Evolutionary conservation across 2,888 invertebrate genomes (phyloP).

Genomic region (Endotricha flammealis): DNA sequence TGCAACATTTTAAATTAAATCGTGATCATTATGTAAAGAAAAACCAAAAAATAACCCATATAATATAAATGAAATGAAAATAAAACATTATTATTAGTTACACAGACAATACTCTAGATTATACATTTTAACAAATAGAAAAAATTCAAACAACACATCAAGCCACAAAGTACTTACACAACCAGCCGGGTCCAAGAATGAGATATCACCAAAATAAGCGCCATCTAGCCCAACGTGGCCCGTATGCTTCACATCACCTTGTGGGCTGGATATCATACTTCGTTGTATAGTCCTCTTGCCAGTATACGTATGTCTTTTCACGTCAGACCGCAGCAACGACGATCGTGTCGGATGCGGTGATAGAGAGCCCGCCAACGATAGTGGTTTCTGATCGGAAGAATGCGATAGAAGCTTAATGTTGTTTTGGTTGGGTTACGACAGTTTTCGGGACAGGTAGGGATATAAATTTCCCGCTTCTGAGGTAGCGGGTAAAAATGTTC

Average conservation of each 20-base stretch:
- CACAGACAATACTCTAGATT: too few relatives aligned
- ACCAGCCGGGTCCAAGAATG: conserved; percentile 71
- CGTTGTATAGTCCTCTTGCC: conserved; percentile 85
- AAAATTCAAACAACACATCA: conserved; percentile 8
- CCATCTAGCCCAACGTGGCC: conserved; percentile 97
- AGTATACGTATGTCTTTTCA: conserved; percentile 67
- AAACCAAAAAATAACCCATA: too few relatives aligned
- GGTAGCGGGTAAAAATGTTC: too few relatives aligned
- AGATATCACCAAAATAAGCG: conserved; percentile 96
- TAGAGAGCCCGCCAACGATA: conserved; percentile 35
- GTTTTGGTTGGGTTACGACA: too few relatives aligned
- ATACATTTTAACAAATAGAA: neutral
- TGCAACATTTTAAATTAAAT: too few relatives aligned
- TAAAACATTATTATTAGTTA: too few relatives aligned
- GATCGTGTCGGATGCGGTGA: conserved; percentile 53
- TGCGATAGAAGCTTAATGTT: conserved; percentile 31
- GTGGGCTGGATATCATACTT: conserved; percentile 97
- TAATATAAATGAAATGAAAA: too few relatives aligned
- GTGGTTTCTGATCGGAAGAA: conserved; percentile 30
- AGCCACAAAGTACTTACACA: conserved; percentile 49
- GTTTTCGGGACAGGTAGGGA: too few relatives aligned
- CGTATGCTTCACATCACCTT: conserved; percentile 97
- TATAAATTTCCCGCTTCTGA: too few relatives aligned
- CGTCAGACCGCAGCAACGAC: conserved; percentile 70
- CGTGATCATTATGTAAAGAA: too few relatives aligned